These are phyloP conservation scores for Acanthurus tractus DNA, from an alignment of 2,797 vertebrate genomes.

Conservation along the genomic window DNA sequence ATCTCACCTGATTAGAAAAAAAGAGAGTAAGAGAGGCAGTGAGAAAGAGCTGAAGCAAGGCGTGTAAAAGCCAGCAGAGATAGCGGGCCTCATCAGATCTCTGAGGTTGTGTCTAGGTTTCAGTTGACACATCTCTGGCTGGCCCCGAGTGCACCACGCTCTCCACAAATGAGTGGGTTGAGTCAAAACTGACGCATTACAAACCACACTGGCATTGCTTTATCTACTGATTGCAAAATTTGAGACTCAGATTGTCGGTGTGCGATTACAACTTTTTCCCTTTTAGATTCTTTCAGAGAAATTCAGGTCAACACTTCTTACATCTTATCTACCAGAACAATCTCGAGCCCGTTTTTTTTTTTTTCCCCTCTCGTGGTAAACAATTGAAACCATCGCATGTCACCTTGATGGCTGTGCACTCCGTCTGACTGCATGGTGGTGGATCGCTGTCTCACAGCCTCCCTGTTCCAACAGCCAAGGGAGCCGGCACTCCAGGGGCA, in stretches of 20 bases:
- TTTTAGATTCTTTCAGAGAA: conserved; percentile 13
- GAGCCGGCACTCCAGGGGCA: conserved; percentile 18
- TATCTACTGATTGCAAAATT: conserved; percentile 63
- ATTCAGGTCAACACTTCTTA: conserved; percentile 10
- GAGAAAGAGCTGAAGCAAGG: conserved; percentile 58
- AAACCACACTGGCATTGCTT: conserved; percentile 68
- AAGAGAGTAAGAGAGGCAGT: conserved; percentile 51
- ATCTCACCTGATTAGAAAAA: conserved; percentile 84
- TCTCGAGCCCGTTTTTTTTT: neutral
- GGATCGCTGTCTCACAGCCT: conserved; percentile 2
- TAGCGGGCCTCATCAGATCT: conserved; percentile 64
- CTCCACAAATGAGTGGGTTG: conserved; percentile 73
- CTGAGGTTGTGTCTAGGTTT: conserved; percentile 79
- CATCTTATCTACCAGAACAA: neutral
- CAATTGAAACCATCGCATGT: neutral
- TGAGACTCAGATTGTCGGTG: conserved; percentile 31
- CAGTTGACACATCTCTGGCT: conserved; percentile 71
- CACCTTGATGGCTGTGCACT: neutral
- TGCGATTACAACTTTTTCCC: conserved; percentile 28
- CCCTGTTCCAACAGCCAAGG: conserved; percentile 3
- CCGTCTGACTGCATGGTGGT: neutral
- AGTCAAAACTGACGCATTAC: conserved; percentile 54
- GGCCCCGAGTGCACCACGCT: conserved; percentile 49
- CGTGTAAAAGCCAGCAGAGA: conserved; percentile 57
- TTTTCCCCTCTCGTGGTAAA: neutral